Conservation (phyloP, 2,113 vertebrate genomes). For the Calypte anna region DNA sequence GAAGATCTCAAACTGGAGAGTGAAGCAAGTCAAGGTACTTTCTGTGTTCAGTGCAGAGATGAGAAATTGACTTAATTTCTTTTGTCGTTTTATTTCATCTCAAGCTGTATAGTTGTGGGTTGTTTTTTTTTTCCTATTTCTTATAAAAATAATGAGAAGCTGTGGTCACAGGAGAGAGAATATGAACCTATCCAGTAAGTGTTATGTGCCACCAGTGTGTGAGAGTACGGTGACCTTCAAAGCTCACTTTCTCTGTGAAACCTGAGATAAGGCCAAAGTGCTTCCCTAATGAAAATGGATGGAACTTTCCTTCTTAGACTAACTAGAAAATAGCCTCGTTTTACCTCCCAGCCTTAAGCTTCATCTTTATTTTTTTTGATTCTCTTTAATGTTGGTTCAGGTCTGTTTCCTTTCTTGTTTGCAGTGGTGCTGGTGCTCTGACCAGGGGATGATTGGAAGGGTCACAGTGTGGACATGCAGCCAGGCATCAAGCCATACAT, state of each 20-base stretch:
- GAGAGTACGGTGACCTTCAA: background rate
- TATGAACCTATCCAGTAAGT: background rate
- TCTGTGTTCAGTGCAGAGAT: background rate
- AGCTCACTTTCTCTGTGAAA: background rate
- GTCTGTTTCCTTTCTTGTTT: background rate
- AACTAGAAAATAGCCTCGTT: background rate
- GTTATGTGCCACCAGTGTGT: background rate
- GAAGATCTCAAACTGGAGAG: background rate
- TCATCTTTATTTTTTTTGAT: background rate
- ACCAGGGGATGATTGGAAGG: background rate
- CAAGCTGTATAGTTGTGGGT: background rate
- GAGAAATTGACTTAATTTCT: background rate
- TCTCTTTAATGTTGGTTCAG: background rate
- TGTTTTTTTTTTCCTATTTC: background rate
- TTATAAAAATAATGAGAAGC: background rate
- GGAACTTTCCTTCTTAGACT: background rate
- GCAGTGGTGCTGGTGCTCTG: background rate
- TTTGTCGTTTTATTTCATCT: background rate
- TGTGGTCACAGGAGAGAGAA: background rate
- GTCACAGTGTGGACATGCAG: background rate
- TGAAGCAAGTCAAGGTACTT: background rate
- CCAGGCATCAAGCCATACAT: background rate
- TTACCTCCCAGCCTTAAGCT: background rate
- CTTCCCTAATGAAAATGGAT: conserved; percentile 18
- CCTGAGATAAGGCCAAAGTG: background rate